Evolutionary conservation across 37 sponge, comb jelly and placozoan genomes (phyloP).

Genomic region (Spongilla lacustris): DNA sequence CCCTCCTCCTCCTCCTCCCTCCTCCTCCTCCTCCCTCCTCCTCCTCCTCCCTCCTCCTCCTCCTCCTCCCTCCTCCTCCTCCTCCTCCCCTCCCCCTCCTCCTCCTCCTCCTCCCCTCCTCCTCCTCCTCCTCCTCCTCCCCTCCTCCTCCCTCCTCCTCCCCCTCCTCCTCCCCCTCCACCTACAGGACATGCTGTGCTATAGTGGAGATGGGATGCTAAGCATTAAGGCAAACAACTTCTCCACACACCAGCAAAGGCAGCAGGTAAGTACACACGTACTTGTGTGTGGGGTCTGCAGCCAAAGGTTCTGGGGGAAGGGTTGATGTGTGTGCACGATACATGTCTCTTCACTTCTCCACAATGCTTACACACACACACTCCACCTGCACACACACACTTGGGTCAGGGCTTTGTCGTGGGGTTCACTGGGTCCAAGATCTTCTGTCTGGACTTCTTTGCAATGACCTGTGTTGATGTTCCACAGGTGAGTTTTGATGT

Average conservation of each 20-base stretch:
- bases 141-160: background rate
- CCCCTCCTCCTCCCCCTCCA: background rate
- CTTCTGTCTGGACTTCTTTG: slow-evolving; percentile 79
- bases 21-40: no score
- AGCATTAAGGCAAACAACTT: slow-evolving; percentile 93
- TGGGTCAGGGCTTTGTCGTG: slow-evolving; percentile 98
- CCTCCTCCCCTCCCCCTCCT: no score
- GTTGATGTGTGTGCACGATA: background rate
- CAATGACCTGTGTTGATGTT: slow-evolving; percentile 85
- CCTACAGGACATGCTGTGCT: slow-evolving; percentile 94
- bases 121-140: no score
- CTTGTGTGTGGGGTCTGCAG: background rate
- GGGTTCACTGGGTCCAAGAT: slow-evolving; percentile 93
- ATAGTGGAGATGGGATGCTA: slow-evolving; percentile 79
- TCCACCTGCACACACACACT: background rate
- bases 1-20: no score
- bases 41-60: no score
- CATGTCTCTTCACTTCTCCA: background rate
- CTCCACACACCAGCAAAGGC: slow-evolving; percentile 83
- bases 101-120: no score
- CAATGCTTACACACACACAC: background rate
- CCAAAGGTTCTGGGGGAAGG: no score
- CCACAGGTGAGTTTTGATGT: slow-evolving; percentile 84
- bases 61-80: no score
- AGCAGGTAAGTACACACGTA: slow-evolving; percentile 23